These are phyloP conservation scores for Erebia aethiops DNA, from an alignment of 2,888 invertebrate species.

Conservation along the genomic window DNA sequence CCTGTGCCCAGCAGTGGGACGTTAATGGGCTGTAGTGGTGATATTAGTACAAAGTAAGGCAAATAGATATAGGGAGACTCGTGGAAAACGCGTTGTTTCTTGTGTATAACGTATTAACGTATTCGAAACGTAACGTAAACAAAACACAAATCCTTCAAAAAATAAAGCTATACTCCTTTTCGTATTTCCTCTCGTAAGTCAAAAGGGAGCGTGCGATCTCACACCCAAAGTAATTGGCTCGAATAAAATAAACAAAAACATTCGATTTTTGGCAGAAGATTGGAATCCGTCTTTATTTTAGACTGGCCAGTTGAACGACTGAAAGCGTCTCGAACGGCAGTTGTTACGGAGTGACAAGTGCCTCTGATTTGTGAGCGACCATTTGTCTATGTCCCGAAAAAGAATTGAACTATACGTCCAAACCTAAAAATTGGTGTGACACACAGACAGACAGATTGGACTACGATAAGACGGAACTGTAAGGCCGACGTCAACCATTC, in stretches of 20 bases:
- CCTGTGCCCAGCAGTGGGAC: too few species aligned
- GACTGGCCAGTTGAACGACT: slow-evolving; percentile 45
- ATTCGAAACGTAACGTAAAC: neutral
- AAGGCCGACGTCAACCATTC: too few species aligned
- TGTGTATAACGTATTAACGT: neutral
- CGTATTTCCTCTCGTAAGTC: slow-evolving; percentile 16
- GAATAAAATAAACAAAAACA: slow-evolving; percentile 56
- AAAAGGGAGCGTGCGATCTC: slow-evolving; percentile 33
- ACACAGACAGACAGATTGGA: too few species aligned
- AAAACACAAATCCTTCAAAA: slow-evolving; percentile 7
- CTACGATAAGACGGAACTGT: too few species aligned
- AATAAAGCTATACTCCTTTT: neutral
- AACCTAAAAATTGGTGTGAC: too few species aligned
- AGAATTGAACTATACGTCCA: slow-evolving; percentile 9
- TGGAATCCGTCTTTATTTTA: slow-evolving; percentile 57
- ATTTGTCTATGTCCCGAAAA: slow-evolving; percentile 39
- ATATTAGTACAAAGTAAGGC: too few species aligned
- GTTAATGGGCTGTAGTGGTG: too few species aligned
- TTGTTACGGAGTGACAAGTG: slow-evolving; percentile 41
- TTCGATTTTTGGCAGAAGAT: slow-evolving; percentile 55
- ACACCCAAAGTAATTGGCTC: slow-evolving; percentile 39
- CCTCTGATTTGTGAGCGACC: slow-evolving; percentile 35
- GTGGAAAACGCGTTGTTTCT: too few species aligned
- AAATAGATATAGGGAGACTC: too few species aligned
- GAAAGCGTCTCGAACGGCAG: slow-evolving; percentile 39